A percentile compares a stretch with the other conserved stretches of the same genome.
Conservation (phyloP, 1,140 invertebrate genomes). For the Bombus affinis region DNA sequence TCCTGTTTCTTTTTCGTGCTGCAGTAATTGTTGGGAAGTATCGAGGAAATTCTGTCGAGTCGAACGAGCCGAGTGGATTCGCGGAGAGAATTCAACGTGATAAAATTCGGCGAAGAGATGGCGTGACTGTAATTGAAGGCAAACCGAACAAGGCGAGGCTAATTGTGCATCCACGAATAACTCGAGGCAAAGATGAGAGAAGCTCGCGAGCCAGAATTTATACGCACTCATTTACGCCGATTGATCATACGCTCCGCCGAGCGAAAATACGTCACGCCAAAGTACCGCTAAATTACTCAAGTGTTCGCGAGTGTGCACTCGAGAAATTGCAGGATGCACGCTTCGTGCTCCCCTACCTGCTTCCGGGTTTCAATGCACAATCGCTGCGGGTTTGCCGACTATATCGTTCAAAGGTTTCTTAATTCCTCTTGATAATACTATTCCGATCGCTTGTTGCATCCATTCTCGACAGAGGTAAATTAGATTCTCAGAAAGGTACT, state of each 20-base stretch:
- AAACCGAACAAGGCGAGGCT: conserved; percentile 15
- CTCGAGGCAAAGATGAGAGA: conserved; percentile 56
- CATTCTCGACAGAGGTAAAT: not conserved
- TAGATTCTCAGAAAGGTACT: not conserved
- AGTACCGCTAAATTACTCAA: conserved; percentile 70
- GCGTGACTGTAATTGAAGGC: conserved; percentile 15
- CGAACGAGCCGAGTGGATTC: not conserved
- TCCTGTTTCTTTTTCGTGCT: too few species aligned
- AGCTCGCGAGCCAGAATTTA: conserved; percentile 57
- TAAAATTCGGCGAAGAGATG: not conserved
- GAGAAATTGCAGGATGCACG: conserved; percentile 69
- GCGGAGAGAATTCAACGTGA: not conserved
- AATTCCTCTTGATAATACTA: not conserved
- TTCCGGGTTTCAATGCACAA: conserved; percentile 35
- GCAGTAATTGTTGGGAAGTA: not conserved
- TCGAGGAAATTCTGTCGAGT: not conserved
- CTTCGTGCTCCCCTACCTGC: conserved; percentile 37
- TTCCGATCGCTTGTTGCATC: not conserved
- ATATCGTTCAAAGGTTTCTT: conserved; percentile 22
- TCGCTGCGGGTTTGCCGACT: conserved; percentile 32
- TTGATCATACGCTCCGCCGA: conserved; percentile 65
- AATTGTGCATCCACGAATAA: conserved; percentile 49
- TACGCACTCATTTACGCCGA: conserved; percentile 64
- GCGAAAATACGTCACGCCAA: conserved; percentile 68
- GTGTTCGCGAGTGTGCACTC: conserved; percentile 65